phyloP scores from a whole-genome alignment of 2,888 invertebrate species.

The Himalopsyche japonica region DNA sequence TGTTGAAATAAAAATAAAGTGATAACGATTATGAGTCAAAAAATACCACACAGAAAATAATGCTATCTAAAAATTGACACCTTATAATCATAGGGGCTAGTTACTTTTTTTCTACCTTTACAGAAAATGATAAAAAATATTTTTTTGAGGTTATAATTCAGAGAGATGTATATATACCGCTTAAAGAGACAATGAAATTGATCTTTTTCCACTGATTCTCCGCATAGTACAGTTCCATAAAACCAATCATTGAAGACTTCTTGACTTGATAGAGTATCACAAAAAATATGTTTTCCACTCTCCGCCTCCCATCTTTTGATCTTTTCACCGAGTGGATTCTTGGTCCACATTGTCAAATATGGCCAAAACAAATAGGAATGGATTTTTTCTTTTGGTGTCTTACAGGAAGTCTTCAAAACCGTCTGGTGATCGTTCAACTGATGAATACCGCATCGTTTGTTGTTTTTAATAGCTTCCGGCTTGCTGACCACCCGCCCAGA shows the following conservation, averaged over 20 bases:
- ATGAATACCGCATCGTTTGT: conserved; percentile 48
- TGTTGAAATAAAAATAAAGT: too few relatives aligned
- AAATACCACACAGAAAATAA: too few relatives aligned
- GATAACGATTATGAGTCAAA: too few relatives aligned
- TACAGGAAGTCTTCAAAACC: conserved; percentile 41
- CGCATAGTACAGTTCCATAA: conserved; percentile 41
- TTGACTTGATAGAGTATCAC: conserved; percentile 43
- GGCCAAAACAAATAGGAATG: conserved; percentile 48
- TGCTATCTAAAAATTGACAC: too few relatives aligned
- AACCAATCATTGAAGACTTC: conserved; percentile 46
- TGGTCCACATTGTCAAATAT: conserved; percentile 45
- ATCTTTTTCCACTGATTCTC: conserved; percentile 36
- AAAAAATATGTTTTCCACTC: conserved; percentile 46
- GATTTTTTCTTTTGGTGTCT: conserved; percentile 31
- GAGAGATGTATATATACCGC: conserved; percentile 42
- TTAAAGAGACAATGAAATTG: conserved; percentile 45
- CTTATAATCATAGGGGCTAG: too few relatives aligned
- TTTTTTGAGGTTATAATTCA: too few relatives aligned
- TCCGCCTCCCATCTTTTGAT: conserved; percentile 47
- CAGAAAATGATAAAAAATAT: not conserved
- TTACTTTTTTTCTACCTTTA: not conserved
- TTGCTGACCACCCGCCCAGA: conserved; percentile 44
- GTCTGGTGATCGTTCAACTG: conserved; percentile 48
- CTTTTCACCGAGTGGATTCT: conserved; percentile 44
- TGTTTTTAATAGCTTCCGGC: conserved; percentile 47